phyloP scores from a whole-genome alignment of 2,113 vertebrate genomes.

The Leucoraja erinaceus region DNA sequence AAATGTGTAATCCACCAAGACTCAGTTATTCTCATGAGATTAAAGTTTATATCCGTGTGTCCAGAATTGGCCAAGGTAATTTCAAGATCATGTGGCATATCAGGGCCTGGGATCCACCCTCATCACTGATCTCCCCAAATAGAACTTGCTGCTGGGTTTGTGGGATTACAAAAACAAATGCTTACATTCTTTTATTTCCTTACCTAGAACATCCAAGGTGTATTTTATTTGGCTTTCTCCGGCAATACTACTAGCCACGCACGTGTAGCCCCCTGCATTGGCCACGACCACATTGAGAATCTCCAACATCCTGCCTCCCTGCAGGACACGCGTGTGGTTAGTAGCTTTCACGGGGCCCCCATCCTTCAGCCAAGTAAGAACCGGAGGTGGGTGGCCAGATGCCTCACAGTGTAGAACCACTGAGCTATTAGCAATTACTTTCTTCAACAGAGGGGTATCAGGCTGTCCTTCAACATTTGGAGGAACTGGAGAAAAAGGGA shows the following conservation, averaged over 20 bases:
- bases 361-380: slow-evolving; percentile 87
- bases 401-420: slow-evolving; percentile 78
- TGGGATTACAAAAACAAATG: not conserved
- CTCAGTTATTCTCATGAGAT: not conserved
- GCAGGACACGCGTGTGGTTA: slow-evolving; percentile 60
- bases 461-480: slow-evolving; percentile 68
- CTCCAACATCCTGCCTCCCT: slow-evolving; percentile 73
- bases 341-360: slow-evolving; percentile 68
- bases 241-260: slow-evolving; percentile 84
- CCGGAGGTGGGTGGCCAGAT: slow-evolving; percentile 74
- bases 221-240: slow-evolving; percentile 87
- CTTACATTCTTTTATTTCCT: slow-evolving; percentile 41
- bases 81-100: not conserved
- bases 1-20: not conserved
- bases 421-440: slow-evolving; percentile 67
- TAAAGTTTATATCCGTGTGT: not conserved
- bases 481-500: slow-evolving; percentile 63
- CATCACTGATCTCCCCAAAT: not conserved
- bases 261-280: slow-evolving; percentile 74
- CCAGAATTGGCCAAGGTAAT: not conserved
- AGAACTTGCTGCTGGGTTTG: not conserved
- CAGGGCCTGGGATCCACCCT: not conserved
- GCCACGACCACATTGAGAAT: slow-evolving; percentile 57
- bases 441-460: slow-evolving; percentile 58
- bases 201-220: slow-evolving; percentile 81